Base-by-base conservation (phyloP, 2,113 vertebrate species). In the Alexandromys fortis region DNA sequence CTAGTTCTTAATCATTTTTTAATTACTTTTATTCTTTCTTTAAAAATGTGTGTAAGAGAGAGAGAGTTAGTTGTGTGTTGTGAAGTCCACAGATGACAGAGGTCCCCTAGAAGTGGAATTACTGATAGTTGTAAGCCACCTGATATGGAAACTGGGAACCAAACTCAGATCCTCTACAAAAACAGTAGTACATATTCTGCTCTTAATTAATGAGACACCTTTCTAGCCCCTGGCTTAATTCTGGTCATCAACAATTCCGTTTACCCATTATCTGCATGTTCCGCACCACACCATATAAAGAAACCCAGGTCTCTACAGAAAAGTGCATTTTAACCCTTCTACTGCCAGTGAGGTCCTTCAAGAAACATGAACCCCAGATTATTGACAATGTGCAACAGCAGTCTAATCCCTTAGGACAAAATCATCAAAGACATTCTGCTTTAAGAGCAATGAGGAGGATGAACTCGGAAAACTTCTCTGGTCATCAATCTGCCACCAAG, bases 381-480 rank as follows among this genome's bases (percentile, higher is more conserved):
- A 38, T 2, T 63, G 16, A 81, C n/a, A 45, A 86, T 85, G 47
- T 42, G 16, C 47, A 97, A 86, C 26, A 52, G 9, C 68, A 16
- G 68, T 35, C 33, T 76, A 91, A n/a, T 87, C 85, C 45, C 90
- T 73, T 86, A 68, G 47, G 76, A 22, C 68, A 67, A 75, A 94
- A 68, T 73, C 70, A 92, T 61, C 55, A 67, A 90, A 76, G 30
- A 24, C 28, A 89, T 73, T 94, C 68, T 87, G 33, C 42, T 7
- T 92, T 75, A 86, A 47, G 83, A 67, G 24, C 47, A 81, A 91
- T 8, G 72, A 52, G 81, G 68, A 21, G 65, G n/a, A 30, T 45
- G 26, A 55, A 30, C 42, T 95, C 89, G 96, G n/a, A 79, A 82
- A 93, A 77, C 24, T 68, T n/a, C 81, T 58, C 55, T 70, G 65